These are phyloP conservation scores for Leptinotarsa defecta DNA, from an alignment of 1,140 invertebrate species.

Conservation along the genomic window DNA sequence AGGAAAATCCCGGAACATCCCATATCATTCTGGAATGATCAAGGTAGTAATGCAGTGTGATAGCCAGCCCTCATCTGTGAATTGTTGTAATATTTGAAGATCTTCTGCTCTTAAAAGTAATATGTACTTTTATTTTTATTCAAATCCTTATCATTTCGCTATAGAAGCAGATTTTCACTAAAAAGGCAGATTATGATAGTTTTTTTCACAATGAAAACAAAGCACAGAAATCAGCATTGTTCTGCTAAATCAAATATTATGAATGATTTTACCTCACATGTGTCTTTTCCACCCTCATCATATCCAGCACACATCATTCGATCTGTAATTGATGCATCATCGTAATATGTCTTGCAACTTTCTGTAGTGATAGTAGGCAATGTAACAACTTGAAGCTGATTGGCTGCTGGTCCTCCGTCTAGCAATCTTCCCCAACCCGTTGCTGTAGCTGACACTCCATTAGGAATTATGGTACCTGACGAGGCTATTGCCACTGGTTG, in stretches of 20 bases:
- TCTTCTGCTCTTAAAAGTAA: too few species aligned
- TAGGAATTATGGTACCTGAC: not conserved
- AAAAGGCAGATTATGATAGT: too few species aligned
- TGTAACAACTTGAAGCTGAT: constrained; percentile 46
- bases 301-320: constrained; percentile 58
- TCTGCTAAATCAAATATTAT: not conserved
- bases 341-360: constrained; percentile 45
- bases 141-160: not conserved
- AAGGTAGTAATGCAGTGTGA: too few species aligned
- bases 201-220: not conserved
- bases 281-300: constrained; percentile 34
- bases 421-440: constrained; percentile 63
- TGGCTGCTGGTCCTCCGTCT: constrained; percentile 27
- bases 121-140: too few species aligned
- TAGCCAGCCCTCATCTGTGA: too few species aligned
- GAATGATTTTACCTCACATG: constrained; percentile 31
- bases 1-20: too few species aligned
- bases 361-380: constrained; percentile 49
- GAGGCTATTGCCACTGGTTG: constrained; percentile 15
- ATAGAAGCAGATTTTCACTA: not conserved
- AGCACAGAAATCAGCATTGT: not conserved
- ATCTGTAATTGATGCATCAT: constrained; percentile 31
- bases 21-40: too few species aligned
- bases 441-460: constrained; percentile 51
- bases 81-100: too few species aligned